These are phyloP conservation scores for Megalops atlanticus DNA, from an alignment of 2,113 vertebrate species.

Conservation along the genomic window DNA sequence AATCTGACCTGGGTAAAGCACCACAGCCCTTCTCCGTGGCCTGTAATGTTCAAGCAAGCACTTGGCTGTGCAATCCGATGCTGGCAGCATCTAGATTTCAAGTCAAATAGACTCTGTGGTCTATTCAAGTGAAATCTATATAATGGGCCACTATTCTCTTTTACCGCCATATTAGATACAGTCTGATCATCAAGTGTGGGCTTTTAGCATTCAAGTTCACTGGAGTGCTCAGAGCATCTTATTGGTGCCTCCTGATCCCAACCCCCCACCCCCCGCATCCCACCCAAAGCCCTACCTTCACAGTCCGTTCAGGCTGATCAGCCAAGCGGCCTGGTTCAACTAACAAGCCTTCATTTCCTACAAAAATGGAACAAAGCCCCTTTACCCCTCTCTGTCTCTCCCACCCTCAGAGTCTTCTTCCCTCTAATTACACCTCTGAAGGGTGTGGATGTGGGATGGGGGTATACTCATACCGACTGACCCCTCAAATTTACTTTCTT, in stretches of 20 bases:
- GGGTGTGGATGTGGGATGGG: slow-evolving; percentile 26
- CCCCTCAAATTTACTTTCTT: slow-evolving; percentile 43
- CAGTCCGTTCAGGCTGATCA: slow-evolving; percentile 46
- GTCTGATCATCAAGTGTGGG: slow-evolving; percentile 35
- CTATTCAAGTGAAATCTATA: slow-evolving; percentile 48
- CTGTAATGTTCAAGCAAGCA: slow-evolving; percentile 29
- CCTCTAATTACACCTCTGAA: slow-evolving; percentile 47
- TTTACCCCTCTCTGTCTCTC: slow-evolving; percentile 22
- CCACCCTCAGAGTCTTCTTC: slow-evolving; percentile 37
- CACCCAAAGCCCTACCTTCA: slow-evolving; percentile 21
- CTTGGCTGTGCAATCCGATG: slow-evolving; percentile 29
- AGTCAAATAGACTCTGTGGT: slow-evolving; percentile 34
- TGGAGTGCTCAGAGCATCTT: slow-evolving; percentile 34
- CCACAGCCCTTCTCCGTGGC: slow-evolving; percentile 1
- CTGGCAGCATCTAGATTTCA: slow-evolving; percentile 46
- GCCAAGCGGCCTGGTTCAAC: slow-evolving; percentile 49
- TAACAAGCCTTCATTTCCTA: slow-evolving; percentile 49
- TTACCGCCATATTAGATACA: slow-evolving; percentile 48
- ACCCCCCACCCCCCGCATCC: slow-evolving; percentile 13
- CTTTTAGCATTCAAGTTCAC: slow-evolving; percentile 42
- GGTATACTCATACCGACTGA: slow-evolving; percentile 26
- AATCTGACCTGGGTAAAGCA: slow-evolving; percentile 17
- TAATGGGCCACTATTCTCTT: slow-evolving; percentile 38
- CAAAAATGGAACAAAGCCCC: slow-evolving; percentile 42
- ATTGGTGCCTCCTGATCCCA: slow-evolving; percentile 25